Conservation (phyloP, 2,797 vertebrate species). For the Micromesistius poutassou region DNA sequence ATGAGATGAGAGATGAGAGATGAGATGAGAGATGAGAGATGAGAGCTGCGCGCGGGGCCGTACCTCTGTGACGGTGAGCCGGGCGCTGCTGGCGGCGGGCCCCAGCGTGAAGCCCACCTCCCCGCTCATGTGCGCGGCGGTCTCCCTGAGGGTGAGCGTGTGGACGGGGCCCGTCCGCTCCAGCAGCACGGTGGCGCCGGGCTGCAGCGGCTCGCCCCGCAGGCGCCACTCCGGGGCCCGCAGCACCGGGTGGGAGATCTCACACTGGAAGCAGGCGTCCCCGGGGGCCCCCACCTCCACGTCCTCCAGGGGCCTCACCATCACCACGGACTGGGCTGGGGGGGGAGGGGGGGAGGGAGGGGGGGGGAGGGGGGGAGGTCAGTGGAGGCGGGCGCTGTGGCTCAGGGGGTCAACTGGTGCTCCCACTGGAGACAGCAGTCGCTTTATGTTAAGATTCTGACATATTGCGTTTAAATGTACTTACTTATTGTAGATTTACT, state of each 20-base stretch:
- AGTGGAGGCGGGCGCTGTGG: no score
- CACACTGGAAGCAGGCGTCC: slow-evolving; percentile 76
- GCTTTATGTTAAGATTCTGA: no score
- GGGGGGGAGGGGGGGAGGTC: no score
- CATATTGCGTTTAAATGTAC: no score
- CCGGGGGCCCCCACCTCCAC: slow-evolving; percentile 65
- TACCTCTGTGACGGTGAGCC: slow-evolving; percentile 67
- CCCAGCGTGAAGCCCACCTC: slow-evolving; percentile 70
- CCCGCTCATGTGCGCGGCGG: slow-evolving; percentile 68
- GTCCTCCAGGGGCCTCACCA: slow-evolving; percentile 70
- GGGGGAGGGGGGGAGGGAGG: not conserved
- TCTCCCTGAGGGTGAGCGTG: slow-evolving; percentile 68
- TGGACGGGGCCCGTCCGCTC: slow-evolving; percentile 74
- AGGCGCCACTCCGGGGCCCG: slow-evolving; percentile 72
- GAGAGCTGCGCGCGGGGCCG: no score
- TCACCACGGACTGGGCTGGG: slow-evolving; percentile 65
- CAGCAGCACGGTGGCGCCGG: slow-evolving; percentile 54
- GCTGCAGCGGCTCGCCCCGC: slow-evolving; percentile 67
- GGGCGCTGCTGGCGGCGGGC: slow-evolving; percentile 69
- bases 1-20: no score
- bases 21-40: no score
- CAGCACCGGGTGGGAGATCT: slow-evolving; percentile 65
- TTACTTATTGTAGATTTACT: no score
- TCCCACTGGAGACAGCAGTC: no score
- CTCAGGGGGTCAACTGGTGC: no score